Evolutionary conservation across 2,888 invertebrate genomes (phyloP).

Genomic region (Caenorhabditis sp.): DNA sequence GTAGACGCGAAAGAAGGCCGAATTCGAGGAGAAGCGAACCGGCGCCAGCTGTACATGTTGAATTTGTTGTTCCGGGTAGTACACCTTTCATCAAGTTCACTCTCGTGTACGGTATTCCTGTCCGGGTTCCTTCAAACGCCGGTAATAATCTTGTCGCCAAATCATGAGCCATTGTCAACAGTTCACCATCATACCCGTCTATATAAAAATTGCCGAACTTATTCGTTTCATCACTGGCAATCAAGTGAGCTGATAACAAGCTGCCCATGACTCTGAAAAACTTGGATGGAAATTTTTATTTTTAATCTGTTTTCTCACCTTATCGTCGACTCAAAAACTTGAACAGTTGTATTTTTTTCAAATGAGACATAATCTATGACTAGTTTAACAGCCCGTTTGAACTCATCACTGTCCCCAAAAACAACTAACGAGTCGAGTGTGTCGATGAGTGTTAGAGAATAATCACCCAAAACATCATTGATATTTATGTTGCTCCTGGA

Average conservation of each 20-base stretch:
- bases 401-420: constrained; percentile 72
- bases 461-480: constrained; percentile 78
- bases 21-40: constrained; percentile 77
- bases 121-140: constrained; percentile 76
- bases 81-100: constrained; percentile 75
- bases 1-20: constrained; percentile 73
- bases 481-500: constrained; percentile 77
- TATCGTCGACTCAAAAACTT: constrained; percentile 78
- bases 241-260: constrained; percentile 77
- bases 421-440: constrained; percentile 76
- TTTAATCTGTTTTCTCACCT: constrained; percentile 72
- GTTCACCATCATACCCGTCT: constrained; percentile 72
- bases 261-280: constrained; percentile 75
- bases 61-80: constrained; percentile 74
- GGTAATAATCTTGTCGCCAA: constrained; percentile 76
- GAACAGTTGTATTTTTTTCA: constrained; percentile 76
- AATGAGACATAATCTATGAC: constrained; percentile 76
- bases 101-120: constrained; percentile 73
- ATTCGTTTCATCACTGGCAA: constrained; percentile 75
- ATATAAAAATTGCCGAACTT: constrained; percentile 73
- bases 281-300: constrained; percentile 3
- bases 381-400: constrained; percentile 75
- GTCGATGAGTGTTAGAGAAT: constrained; percentile 77
- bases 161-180: constrained; percentile 77
- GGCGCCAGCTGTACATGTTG: constrained; percentile 78